A percentile compares a stretch with the other conserved stretches of the same genome.
Conservation (phyloP, 92 coral and sea anemone genomes). For the Epizoanthus stellaris region DNA sequence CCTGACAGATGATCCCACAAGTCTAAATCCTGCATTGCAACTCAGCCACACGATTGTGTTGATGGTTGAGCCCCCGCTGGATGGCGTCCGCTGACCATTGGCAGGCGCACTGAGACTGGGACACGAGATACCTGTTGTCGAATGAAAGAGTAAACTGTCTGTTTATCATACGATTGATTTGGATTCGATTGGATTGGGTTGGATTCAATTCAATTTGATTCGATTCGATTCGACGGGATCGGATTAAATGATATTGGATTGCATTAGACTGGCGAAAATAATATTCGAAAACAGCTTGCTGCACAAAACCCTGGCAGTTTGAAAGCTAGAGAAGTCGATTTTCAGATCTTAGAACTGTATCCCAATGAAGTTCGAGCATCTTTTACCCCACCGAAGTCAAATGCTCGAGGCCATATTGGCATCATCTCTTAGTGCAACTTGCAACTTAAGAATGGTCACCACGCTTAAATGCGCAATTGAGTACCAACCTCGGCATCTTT, state of each 20-base stretch:
- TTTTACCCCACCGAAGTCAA: too few relatives aligned
- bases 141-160: background rate
- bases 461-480: background rate
- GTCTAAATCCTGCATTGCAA: slow-evolving; percentile 79
- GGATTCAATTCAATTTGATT: too few relatives aligned
- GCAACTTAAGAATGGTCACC: background rate
- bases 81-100: slow-evolving; percentile 72
- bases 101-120: slow-evolving; percentile 69
- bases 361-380: too few relatives aligned
- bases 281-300: background rate
- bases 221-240: too few relatives aligned
- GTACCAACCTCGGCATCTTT: slow-evolving; percentile 77
- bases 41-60: slow-evolving; percentile 67
- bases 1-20: slow-evolving; percentile 75
- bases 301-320: too few relatives aligned
- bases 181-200: too few relatives aligned
- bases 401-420: background rate
- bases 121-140: slow-evolving; percentile 64
- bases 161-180: background rate
- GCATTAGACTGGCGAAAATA: background rate
- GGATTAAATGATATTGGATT: background rate
- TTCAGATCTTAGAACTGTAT: too few relatives aligned
- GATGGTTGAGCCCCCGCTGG: slow-evolving; percentile 54
- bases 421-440: background rate
- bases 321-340: background rate